A percentile compares a stretch with the other conserved stretches of the same genome.
Conservation (phyloP, 2,797 vertebrate species). For the Hippoglossus hippoglossus region DNA sequence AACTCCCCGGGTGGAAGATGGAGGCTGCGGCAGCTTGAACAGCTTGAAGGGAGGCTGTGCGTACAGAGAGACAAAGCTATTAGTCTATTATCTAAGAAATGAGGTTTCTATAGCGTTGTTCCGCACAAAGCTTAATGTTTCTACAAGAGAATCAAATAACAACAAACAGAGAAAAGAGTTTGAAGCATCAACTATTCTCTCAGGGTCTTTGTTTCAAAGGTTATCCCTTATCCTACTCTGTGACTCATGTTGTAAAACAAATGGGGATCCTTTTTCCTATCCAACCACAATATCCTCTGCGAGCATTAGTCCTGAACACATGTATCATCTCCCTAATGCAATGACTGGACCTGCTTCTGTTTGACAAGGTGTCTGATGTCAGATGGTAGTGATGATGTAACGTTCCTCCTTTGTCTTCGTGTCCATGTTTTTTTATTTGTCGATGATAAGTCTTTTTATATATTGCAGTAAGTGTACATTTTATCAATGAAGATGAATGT, state of each 20-base stretch:
- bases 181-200: background rate
- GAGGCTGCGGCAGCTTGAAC: conserved; percentile 43
- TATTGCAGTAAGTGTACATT: no score
- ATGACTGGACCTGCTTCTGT: background rate
- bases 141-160: background rate
- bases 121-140: conserved; percentile 11
- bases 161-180: background rate
- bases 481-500: no score
- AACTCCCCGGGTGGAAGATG: conserved; percentile 38
- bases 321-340: no score
- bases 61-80: conserved; percentile 44
- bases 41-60: conserved; percentile 27
- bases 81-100: conserved; percentile 16
- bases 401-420: no score
- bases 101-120: conserved; percentile 22
- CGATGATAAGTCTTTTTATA: no score
- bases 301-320: no score
- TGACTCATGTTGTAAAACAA: background rate
- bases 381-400: background rate
- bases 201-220: background rate
- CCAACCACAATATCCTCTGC: no score
- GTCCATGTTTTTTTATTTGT: no score
- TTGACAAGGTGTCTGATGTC: background rate
- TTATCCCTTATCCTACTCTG: no score
- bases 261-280: no score